phyloP scores from a whole-genome alignment of 2,888 invertebrate genomes.

The Latrodectus hesperus region DNA sequence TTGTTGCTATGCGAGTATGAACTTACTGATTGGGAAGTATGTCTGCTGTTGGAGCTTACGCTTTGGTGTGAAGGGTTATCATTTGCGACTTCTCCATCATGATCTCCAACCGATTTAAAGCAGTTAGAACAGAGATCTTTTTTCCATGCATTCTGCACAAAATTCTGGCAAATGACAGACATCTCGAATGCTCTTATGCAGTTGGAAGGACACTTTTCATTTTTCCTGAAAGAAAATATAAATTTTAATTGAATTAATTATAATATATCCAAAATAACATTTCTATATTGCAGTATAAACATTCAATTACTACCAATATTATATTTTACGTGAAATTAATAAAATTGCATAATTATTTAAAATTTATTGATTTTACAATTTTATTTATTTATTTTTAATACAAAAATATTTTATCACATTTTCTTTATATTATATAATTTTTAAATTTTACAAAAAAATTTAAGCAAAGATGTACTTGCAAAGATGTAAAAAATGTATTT shows the following conservation, averaged over 20 bases:
- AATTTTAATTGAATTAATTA: background rate
- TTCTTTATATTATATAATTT: background rate
- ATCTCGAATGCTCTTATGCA: conserved; percentile 50
- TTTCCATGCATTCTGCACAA: conserved; percentile 95
- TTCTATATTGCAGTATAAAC: background rate
- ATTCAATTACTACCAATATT: background rate
- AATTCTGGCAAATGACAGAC: conserved; percentile 87
- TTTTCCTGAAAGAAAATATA: conserved; percentile 30
- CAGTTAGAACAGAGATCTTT: conserved; percentile 94
- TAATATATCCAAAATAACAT: background rate
- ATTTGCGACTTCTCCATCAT: conserved; percentile 74
- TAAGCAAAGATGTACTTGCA: too few relatives aligned
- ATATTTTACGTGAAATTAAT: background rate
- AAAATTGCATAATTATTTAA: background rate
- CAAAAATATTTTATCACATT: background rate
- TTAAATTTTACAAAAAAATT: too few relatives aligned
- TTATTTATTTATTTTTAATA: too few relatives aligned
- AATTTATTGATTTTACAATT: background rate
- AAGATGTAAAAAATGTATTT: too few relatives aligned
- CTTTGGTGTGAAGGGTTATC: conserved; percentile 3
- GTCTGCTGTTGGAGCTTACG: conserved; percentile 2
- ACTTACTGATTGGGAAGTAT: conserved; percentile 23
- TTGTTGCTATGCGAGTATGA: conserved; percentile 11
- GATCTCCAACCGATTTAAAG: conserved; percentile 91
- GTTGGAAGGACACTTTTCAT: conserved; percentile 1